phyloP scores from a whole-genome alignment of 2,888 invertebrate genomes.

The Platycheirus albimanus region DNA sequence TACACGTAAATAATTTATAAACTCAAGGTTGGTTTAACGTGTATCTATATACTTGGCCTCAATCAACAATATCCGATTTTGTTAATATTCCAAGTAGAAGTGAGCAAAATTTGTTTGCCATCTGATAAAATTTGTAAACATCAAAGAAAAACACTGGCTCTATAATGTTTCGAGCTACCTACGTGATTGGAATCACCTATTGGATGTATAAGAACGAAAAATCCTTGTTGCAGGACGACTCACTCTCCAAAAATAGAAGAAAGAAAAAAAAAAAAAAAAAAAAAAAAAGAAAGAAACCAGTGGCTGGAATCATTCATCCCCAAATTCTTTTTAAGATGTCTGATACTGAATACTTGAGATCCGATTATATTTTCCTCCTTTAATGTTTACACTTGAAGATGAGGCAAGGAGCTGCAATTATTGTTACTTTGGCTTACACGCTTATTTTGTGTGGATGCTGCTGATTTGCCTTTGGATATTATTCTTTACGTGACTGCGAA shows the following conservation, averaged over 20 bases:
- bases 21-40: slow-evolving; percentile 34
- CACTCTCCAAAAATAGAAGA: not conserved
- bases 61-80: slow-evolving; percentile 72
- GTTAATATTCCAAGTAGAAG: slow-evolving; percentile 72
- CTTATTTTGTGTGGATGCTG: not conserved
- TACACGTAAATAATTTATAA: slow-evolving; percentile 63
- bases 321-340: slow-evolving; percentile 33
- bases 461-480: not conserved
- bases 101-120: slow-evolving; percentile 74
- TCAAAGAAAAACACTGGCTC: slow-evolving; percentile 71
- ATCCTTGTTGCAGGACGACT: slow-evolving; percentile 26
- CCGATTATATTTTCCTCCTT: slow-evolving; percentile 1
- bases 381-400: not conserved
- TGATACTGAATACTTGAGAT: slow-evolving; percentile 2
- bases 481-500: slow-evolving; percentile 51
- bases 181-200: slow-evolving; percentile 70
- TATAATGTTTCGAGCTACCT: slow-evolving; percentile 62
- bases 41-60: slow-evolving; percentile 64
- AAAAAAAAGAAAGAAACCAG: slow-evolving; percentile 9
- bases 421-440: not conserved
- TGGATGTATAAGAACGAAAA: slow-evolving; percentile 39
- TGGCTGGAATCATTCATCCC: slow-evolving; percentile 26
- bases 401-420: slow-evolving; percentile 9
- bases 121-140: slow-evolving; percentile 74
- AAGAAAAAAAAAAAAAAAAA: slow-evolving; percentile 7